These are phyloP conservation scores for Naso thynnoides DNA, from an alignment of 2,797 vertebrate species.

Conservation along the genomic window DNA sequence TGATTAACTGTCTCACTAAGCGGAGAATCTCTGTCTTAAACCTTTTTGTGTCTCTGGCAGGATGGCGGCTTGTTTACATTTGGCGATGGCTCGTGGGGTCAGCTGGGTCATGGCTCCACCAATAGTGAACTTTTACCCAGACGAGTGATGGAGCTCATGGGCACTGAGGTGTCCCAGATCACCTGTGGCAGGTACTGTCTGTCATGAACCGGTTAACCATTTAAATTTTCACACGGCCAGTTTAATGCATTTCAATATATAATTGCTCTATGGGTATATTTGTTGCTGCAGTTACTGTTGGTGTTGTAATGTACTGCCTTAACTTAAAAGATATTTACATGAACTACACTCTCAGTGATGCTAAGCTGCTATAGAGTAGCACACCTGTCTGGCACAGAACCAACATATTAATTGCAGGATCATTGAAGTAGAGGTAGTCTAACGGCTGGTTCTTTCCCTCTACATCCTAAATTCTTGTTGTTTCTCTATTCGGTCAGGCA, in stretches of 20 bases:
- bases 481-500: slow-evolving; percentile 79
- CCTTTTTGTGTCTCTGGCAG: slow-evolving; percentile 69
- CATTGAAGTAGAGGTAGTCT: not conserved
- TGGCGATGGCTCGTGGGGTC: slow-evolving; percentile 90
- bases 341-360: not conserved
- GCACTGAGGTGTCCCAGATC: slow-evolving; percentile 93
- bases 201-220: not conserved
- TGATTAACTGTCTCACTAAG: not conserved
- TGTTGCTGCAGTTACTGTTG: not conserved
- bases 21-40: not conserved
- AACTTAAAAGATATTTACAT: not conserved
- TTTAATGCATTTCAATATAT: not conserved
- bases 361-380: not conserved
- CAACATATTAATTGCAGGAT: not conserved
- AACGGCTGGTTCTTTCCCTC: not conserved
- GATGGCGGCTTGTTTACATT: slow-evolving; percentile 94
- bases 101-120: slow-evolving; percentile 91
- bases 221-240: not conserved
- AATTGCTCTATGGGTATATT: not conserved
- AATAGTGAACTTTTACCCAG: slow-evolving; percentile 91
- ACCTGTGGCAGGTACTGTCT: slow-evolving; percentile 88
- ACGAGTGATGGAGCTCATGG: slow-evolving; percentile 93
- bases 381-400: not conserved
- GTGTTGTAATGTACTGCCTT: not conserved
- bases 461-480: not conserved